These are phyloP conservation scores for Leptinotarsa peninsularis DNA, from an alignment of 2,888 invertebrate species.

Conservation along the genomic window DNA sequence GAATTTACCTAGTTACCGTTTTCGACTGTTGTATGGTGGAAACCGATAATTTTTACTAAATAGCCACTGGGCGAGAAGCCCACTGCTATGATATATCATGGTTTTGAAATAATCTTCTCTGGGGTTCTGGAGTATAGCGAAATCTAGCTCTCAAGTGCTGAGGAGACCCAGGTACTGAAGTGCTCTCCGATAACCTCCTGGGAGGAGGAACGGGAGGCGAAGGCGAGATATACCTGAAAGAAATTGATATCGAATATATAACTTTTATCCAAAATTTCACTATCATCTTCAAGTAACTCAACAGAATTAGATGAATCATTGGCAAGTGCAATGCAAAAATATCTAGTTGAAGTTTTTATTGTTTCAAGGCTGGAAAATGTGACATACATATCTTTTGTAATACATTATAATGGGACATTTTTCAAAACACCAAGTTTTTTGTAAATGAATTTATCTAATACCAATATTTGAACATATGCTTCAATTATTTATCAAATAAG, in stretches of 20 bases:
- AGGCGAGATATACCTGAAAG: conserved; percentile 71
- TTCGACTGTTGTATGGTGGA: conserved; percentile 7
- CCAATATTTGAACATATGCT: no score
- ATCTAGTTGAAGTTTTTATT: no score
- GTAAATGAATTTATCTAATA: no score
- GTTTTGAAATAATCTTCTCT: conserved; percentile 68
- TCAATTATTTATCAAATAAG: no score
- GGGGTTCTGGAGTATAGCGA: conserved; percentile 72
- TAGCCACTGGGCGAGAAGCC: conserved; percentile 30
- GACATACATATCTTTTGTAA: no score
- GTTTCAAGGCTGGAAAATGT: no score
- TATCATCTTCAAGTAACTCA: no score
- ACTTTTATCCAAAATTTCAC: conserved; percentile 7
- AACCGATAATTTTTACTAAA: conserved; percentile 31
- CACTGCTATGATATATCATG: conserved; percentile 62
- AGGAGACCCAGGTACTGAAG: conserved; percentile 77
- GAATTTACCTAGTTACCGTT: conserved; percentile 12
- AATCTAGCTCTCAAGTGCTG: conserved; percentile 75
- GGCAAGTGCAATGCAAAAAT: no score
- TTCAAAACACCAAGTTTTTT: no score
- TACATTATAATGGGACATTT: no score
- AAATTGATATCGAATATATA: conserved; percentile 15
- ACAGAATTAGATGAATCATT: no score
- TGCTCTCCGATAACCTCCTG: conserved; percentile 75
- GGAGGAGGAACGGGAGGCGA: conserved; percentile 74